A percentile compares a stretch with the other conserved stretches of the same genome.
Conservation (phyloP, 2,113 vertebrate genomes). For the Rhinichthys klamathensis region DNA sequence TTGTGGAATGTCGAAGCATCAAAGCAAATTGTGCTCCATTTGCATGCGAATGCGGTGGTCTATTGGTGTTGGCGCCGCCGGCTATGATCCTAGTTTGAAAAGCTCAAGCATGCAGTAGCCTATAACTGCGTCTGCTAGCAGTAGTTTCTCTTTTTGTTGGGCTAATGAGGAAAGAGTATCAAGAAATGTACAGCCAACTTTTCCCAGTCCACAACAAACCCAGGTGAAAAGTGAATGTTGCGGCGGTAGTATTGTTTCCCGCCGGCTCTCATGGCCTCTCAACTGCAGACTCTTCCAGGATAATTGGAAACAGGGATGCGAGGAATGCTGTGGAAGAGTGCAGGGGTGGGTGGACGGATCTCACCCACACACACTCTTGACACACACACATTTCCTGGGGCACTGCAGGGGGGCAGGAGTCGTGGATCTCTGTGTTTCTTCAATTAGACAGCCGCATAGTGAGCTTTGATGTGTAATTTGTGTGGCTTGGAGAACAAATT, state of each 20-base stretch:
- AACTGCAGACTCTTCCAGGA: constrained; percentile 39
- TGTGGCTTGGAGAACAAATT: neutral
- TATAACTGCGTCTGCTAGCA: neutral
- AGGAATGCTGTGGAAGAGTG: constrained; percentile 59
- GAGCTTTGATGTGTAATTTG: constrained; percentile 13
- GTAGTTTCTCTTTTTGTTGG: neutral
- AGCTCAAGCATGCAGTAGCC: neutral
- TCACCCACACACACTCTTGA: constrained; percentile 1
- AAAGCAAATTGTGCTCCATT: neutral
- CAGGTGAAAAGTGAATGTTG: constrained; percentile 4
- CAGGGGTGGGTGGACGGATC: constrained; percentile 28
- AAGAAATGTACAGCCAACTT: constrained; percentile 7
- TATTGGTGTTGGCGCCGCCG: neutral
- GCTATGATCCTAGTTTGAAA: neutral
- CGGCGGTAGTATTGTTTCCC: constrained; percentile 22
- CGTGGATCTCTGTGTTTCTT: neutral
- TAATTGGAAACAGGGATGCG: constrained; percentile 65
- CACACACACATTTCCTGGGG: neutral
- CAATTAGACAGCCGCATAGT: neutral
- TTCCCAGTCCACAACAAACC: constrained; percentile 7
- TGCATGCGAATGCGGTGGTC: neutral
- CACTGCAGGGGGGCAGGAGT: constrained; percentile 16
- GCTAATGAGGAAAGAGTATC: neutral
- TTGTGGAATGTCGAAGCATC: neutral
- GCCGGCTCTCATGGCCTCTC: constrained; percentile 33